phyloP scores from a whole-genome alignment of 2,888 invertebrate species.

The Alentia gelatinosa region DNA sequence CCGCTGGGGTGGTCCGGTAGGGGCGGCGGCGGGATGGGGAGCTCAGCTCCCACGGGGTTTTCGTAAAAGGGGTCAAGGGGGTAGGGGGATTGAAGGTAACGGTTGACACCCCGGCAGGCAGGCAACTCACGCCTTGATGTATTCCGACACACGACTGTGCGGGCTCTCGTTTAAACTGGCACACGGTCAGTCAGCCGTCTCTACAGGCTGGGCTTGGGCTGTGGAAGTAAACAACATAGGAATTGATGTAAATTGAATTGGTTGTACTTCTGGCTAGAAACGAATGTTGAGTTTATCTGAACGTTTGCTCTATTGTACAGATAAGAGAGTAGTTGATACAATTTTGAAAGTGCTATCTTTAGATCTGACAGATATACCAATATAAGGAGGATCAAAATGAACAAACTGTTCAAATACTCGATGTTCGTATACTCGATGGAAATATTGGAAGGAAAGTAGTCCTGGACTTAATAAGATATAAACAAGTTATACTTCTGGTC shows the following conservation, averaged over 20 bases:
- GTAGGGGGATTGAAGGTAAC: not conserved
- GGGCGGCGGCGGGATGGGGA: not conserved
- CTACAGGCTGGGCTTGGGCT: conserved; percentile 2
- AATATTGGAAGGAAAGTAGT: no score
- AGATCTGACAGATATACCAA: not conserved
- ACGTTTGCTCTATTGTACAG: no score
- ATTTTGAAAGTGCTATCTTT: not conserved
- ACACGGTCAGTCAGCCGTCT: not conserved
- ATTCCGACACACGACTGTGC: no score
- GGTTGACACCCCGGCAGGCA: not conserved
- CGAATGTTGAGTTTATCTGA: no score
- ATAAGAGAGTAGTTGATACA: no score
- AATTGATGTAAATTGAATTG: no score
- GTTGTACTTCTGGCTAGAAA: not conserved
- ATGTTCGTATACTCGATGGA: no score
- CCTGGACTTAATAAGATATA: no score
- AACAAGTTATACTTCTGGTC: no score
- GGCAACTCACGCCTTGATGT: not conserved
- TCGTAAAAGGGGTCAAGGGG: not conserved
- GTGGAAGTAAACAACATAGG: not conserved
- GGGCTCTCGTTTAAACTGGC: not conserved
- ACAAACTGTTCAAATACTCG: no score
- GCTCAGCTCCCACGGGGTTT: not conserved
- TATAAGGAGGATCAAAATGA: not conserved
- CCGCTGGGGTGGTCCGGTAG: not conserved